These are phyloP conservation scores for Chlamydotis undulata DNA, from an alignment of 2,113 vertebrate genomes.

Conservation along the genomic window DNA sequence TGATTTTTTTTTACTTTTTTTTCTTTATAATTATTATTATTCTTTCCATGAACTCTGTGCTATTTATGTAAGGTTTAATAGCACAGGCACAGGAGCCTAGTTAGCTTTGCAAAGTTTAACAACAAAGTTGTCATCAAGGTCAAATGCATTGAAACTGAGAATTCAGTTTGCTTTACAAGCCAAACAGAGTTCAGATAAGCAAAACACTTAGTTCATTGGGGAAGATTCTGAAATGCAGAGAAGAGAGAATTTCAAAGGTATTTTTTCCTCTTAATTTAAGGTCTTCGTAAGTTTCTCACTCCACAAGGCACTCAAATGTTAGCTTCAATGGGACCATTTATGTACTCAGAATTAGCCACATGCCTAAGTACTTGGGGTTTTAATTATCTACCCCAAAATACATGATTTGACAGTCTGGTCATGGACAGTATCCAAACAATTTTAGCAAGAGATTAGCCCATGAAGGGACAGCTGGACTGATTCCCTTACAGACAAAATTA, in stretches of 20 bases:
- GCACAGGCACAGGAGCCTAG: not conserved
- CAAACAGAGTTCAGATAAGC: not conserved
- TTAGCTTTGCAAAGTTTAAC: constrained; percentile 44
- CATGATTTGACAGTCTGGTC: not conserved
- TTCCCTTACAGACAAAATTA: not conserved
- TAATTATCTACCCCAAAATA: constrained; percentile 3
- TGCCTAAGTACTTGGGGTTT: not conserved
- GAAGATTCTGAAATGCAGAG: not conserved
- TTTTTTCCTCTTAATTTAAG: not conserved
- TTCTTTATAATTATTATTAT: not conserved
- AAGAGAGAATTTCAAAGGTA: not conserved
- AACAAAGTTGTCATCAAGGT: constrained; percentile 65
- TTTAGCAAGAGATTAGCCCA: not conserved
- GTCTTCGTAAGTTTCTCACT: not conserved
- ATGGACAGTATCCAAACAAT: not conserved
- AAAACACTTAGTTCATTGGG: not conserved
- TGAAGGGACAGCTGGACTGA: not conserved
- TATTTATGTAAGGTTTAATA: constrained; percentile 41
- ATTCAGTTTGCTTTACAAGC: constrained; percentile 23
- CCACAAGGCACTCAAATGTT: not conserved
- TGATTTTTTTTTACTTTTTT: not conserved
- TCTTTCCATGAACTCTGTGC: constrained; percentile 4
- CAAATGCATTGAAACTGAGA: constrained; percentile 32
- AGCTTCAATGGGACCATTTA: not conserved
- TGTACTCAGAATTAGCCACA: not conserved